Evolutionary conservation across 2,113 vertebrate species (phyloP).

Genomic region (Nicator chloris): DNA sequence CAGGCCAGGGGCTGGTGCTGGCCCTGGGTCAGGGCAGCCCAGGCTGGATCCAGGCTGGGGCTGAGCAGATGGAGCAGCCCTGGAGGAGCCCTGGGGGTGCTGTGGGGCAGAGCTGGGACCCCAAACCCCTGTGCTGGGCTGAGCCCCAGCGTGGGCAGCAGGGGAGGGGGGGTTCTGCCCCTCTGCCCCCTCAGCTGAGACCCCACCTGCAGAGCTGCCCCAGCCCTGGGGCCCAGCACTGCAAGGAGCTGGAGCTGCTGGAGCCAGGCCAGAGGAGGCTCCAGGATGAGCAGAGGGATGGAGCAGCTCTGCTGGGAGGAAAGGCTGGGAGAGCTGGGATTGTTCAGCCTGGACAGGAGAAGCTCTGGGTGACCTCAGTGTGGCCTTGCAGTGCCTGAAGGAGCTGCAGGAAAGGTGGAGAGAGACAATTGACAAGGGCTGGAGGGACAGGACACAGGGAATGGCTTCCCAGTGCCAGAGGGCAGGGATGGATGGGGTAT

Average conservation of each 20-base stretch:
- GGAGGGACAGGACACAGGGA: not conserved
- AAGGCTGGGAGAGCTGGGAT: not conserved
- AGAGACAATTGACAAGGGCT: too few relatives aligned
- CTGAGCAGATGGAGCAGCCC: not conserved
- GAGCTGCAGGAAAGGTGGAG: too few relatives aligned
- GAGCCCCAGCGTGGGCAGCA: not conserved
- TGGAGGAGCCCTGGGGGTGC: not conserved
- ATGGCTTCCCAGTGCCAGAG: not conserved
- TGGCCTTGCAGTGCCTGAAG: too few relatives aligned
- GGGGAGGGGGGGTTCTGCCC: not conserved
- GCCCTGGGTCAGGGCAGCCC: not conserved
- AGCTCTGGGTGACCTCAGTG: too few relatives aligned
- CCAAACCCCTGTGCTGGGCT: not conserved
- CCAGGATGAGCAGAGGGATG: not conserved
- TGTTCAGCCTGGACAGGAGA: not conserved
- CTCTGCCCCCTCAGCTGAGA: not conserved
- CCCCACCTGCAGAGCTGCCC: not conserved
- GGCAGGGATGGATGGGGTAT: not conserved
- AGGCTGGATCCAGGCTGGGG: not conserved
- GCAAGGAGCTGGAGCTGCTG: not conserved
- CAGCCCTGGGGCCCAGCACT: not conserved
- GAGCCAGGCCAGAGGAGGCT: not conserved
- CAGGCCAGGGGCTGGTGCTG: not conserved
- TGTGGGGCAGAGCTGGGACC: not conserved
- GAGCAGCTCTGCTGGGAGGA: not conserved